Base-by-base conservation (phyloP, 2,797 vertebrate species). In the Helicolenus hilgendorfi region DNA sequence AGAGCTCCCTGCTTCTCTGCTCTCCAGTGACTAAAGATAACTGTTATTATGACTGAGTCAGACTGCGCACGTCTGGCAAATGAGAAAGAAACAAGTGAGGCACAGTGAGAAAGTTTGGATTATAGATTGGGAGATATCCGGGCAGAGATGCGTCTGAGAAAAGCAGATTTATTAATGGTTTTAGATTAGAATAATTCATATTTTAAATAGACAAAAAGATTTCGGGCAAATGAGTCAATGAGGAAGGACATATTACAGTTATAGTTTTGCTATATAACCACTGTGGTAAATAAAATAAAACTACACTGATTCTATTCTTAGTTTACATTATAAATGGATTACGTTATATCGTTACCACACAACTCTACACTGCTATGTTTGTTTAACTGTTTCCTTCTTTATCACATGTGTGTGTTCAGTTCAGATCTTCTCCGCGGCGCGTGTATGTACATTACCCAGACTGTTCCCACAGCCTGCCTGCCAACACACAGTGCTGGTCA, bases 1-100 rank as follows among this genome's bases (percentile, higher is more conserved):
- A 67, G 33, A 38, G 10, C n/a, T 62, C 14, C 58, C 8, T 1
- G 15, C 59, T 22, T 35, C 33, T 74, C 53, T 35, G 41, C 20
- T 64, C 59, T 62, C 13, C 27, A 71, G 8, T 53, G 70, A 80
- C 68, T 53, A 8, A 41, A 77, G 56, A 79, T 72, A 71, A 31
- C 45, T 72, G 56, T 65, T 69, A 74, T 83, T 59, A 60, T 70
- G 56, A 45, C 72, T 92, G 85, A 92, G 69, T 93, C 80, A 85
- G 41, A 58, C 65, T 27, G 71, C 6, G n/a, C 77, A 83, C 62
- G 20, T 77, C 27, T 75, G 79, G 78, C 73, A 81, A 75, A 13
- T 58, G 64, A 36, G 31, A 71, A 20, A 60, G 27, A 81, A 73
- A 79, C 53, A 62, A 62, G 15, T 9, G 38, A 56, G 10, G 22